A percentile compares a stretch with the other conserved stretches of the same genome.
Conservation (phyloP, 2,797 vertebrate genomes). For the Otolemur crassicaudatus region DNA sequence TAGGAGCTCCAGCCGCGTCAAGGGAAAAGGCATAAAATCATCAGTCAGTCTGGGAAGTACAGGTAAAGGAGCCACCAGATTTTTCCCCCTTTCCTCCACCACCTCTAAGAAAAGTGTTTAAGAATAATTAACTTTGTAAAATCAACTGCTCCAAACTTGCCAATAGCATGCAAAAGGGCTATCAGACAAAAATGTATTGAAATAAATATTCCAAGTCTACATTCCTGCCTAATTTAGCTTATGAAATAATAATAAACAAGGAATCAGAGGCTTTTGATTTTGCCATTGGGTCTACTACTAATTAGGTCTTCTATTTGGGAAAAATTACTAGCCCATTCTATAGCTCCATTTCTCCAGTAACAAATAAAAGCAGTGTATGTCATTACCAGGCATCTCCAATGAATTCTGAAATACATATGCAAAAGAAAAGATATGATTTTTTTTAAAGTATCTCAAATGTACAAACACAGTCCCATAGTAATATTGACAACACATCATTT, state of each 20-base stretch:
- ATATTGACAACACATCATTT: conserved; percentile 62
- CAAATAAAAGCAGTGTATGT: conserved; percentile 67
- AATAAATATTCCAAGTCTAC: background rate
- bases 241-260: conserved; percentile 47
- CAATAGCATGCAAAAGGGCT: background rate
- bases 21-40: background rate
- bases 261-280: conserved; percentile 47
- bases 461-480: conserved; percentile 60
- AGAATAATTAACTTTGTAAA: background rate
- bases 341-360: conserved; percentile 16
- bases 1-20: background rate
- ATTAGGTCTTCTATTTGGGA: conserved; percentile 61
- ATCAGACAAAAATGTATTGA: background rate
- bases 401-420: conserved; percentile 56
- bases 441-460: conserved; percentile 50
- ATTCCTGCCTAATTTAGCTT: conserved; percentile 39
- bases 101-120: background rate
- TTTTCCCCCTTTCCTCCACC: background rate
- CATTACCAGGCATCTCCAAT: background rate
- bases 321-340: conserved; percentile 23
- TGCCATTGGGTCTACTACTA: conserved; percentile 16
- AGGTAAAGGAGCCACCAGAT: background rate
- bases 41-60: background rate
- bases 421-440: conserved; percentile 1
- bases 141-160: background rate